A percentile compares a stretch with the other conserved stretches of the same genome.
These are phyloP conservation scores for Delichon dasypus DNA, from an alignment of 2,797 vertebrate species.

Conservation along the genomic window DNA sequence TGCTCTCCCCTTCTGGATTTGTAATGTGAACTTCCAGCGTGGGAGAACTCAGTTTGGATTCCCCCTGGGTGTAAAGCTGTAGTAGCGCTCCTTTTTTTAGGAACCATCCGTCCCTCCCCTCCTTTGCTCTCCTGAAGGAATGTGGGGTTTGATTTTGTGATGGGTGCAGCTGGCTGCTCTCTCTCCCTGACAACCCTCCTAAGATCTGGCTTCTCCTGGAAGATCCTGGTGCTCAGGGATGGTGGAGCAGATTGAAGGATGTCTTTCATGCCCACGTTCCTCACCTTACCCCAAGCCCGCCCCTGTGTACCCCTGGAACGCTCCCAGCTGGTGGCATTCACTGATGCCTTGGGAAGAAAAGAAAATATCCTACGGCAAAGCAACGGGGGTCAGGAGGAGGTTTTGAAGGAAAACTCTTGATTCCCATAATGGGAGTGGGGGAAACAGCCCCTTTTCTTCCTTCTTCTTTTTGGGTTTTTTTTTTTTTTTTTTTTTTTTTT, in stretches of 20 bases:
- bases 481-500: accelerated
- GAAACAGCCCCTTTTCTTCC: accelerated
- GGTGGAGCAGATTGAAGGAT: background rate
- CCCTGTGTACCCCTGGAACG: accelerated
- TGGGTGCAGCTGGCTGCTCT: background rate
- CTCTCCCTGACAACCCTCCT: background rate
- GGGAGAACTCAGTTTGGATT: background rate
- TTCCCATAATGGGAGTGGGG: background rate
- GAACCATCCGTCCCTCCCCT: background rate
- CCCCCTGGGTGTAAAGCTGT: background rate
- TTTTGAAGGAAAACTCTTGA: background rate
- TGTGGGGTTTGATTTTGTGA: background rate
- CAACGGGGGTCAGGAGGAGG: background rate
- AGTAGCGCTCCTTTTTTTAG: background rate
- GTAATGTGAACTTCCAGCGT: background rate
- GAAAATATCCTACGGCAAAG: background rate
- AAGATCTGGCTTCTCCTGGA: background rate
- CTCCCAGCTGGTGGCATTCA: conserved; percentile 17
- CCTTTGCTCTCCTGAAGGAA: background rate
- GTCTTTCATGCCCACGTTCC: background rate
- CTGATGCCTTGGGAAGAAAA: background rate
- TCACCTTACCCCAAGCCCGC: background rate
- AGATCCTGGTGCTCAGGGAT: background rate
- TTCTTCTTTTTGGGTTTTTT: accelerated
- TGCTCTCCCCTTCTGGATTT: background rate